phyloP scores from a whole-genome alignment of 2,797 vertebrate species.

The Eremophila alpestris region DNA sequence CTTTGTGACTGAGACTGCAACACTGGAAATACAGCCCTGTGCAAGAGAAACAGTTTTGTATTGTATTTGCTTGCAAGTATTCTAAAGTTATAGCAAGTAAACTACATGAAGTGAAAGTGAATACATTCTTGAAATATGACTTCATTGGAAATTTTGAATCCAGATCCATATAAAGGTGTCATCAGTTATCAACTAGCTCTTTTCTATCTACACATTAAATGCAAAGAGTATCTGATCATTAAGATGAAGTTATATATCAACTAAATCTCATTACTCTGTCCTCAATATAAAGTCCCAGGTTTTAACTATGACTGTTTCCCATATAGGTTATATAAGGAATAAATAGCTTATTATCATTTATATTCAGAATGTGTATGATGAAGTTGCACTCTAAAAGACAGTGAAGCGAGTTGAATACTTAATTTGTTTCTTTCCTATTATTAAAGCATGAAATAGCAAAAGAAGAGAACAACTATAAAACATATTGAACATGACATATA shows the following conservation, averaged over 20 bases:
- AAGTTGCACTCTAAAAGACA: constrained; percentile 20
- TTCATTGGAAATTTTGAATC: not conserved
- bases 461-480: not conserved
- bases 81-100: not conserved
- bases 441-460: not conserved
- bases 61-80: not conserved
- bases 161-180: not conserved
- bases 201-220: not conserved
- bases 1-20: not conserved
- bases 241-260: not conserved
- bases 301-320: constrained; percentile 4
- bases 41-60: not conserved
- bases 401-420: not conserved
- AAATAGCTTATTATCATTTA: not conserved
- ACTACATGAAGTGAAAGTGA: not conserved
- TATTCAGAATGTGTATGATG: not conserved
- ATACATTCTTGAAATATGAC: not conserved
- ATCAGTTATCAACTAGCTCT: not conserved
- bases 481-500: not conserved
- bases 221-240: not conserved
- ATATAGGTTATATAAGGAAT: constrained; percentile 13
- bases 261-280: not conserved
- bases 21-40: not conserved
- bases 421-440: not conserved
- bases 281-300: not conserved